phyloP scores from a whole-genome alignment of 1,140 invertebrate genomes.

The Zaprionus africanus region DNA sequence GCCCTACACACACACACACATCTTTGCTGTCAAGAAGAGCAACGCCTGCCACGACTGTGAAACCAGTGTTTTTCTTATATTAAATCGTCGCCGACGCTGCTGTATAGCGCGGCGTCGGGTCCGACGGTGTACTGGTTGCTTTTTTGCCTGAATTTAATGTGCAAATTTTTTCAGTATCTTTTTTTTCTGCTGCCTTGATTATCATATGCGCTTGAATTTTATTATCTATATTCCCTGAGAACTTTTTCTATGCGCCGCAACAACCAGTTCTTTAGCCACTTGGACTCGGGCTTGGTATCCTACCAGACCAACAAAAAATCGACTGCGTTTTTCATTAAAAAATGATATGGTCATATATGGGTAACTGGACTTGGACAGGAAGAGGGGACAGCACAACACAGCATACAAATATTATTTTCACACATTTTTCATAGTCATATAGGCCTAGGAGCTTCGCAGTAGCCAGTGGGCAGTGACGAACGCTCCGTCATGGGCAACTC shows the following conservation, averaged over 20 bases:
- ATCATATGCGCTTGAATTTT: conserved; percentile 84
- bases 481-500: conserved; percentile 75
- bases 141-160: conserved; percentile 83
- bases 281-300: conserved; percentile 69
- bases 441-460: conserved; percentile 33
- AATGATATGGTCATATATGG: conserved; percentile 61
- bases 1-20: conserved; percentile 28
- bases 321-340: conserved; percentile 69
- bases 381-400: neutral
- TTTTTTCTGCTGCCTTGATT: conserved; percentile 70
- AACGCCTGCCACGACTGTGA: conserved; percentile 60
- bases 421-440: conserved; percentile 84
- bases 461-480: conserved; percentile 73
- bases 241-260: conserved; percentile 79
- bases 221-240: conserved; percentile 84
- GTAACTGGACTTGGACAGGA: conserved; percentile 64
- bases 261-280: conserved; percentile 83
- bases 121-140: conserved; percentile 65
- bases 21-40: conserved; percentile 44
- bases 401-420: conserved; percentile 79
- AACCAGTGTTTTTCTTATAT: conserved; percentile 77
- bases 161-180: conserved; percentile 62
- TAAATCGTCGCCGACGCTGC: conserved; percentile 70
- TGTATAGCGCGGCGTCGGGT: conserved; percentile 16
- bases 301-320: conserved; percentile 62